Evolutionary conservation across 2,113 vertebrate genomes (phyloP).

Genomic region (Rafetus swinhoei): DNA sequence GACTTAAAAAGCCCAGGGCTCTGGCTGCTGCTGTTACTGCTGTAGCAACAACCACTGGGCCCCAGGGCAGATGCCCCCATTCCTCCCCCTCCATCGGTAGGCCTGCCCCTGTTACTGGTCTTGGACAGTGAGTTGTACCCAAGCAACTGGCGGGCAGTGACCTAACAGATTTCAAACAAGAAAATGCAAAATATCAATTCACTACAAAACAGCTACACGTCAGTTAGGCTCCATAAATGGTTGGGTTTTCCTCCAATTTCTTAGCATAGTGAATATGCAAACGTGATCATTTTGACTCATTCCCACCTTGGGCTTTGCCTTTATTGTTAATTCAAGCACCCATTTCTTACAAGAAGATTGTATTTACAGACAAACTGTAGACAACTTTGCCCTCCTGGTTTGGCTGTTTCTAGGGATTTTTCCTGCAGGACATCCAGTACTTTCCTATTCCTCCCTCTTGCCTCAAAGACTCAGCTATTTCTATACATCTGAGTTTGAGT

Average conservation of each 20-base stretch:
- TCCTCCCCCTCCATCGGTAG: too few species aligned
- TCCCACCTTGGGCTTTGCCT: fast-evolving
- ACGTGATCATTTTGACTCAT: too few species aligned
- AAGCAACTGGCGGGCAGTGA: fast-evolving
- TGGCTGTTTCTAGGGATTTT: fast-evolving
- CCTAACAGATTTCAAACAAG: not conserved
- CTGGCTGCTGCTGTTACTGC: too few species aligned
- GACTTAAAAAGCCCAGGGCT: too few species aligned
- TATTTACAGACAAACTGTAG: not conserved
- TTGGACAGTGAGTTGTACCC: not conserved
- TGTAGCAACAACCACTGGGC: too few species aligned
- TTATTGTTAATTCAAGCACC: not conserved
- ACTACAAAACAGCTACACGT: fast-evolving
- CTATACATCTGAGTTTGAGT: not conserved
- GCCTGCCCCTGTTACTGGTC: not conserved
- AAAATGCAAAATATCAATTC: not conserved
- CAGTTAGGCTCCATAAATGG: not conserved
- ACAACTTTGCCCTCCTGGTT: not conserved
- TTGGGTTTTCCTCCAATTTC: not conserved
- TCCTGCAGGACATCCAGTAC: not conserved
- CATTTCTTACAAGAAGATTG: fast-evolving
- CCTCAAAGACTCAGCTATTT: not conserved
- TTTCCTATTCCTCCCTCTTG: not conserved
- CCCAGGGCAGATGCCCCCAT: too few species aligned
- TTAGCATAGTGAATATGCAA: not conserved